Evolutionary conservation across 2,113 vertebrate species (phyloP), one percentile per base, ranked within the genome.

Genomic region (Todiramphus saurophagus): DNA sequence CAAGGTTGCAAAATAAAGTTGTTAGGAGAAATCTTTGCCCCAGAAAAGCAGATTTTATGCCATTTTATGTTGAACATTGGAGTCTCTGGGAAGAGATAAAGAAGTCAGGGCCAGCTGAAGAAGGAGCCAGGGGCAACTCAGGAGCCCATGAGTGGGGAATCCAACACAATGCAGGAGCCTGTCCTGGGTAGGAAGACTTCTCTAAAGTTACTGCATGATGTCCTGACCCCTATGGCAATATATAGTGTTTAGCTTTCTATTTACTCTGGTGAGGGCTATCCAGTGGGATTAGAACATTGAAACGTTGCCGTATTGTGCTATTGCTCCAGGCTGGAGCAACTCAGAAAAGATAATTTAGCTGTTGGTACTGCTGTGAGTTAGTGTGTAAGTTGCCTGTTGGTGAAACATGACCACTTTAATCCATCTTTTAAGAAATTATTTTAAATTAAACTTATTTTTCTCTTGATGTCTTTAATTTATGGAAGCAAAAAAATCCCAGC

Each of bases 191-290:
- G 14, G 8, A n/a, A 90, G 8, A 31, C 13, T 67, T 63, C 16
- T 73, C n/a, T 73, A 53, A 64, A n/a, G 23, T 35, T 76, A 50
- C 28, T 83, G 18, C 0, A 0, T 27, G 31, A 27, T 75, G 2
- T 59, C 31, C 37, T 75, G 75, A 51, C 46, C 31, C 15, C 41
- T 43, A 2, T 63, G 53, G 15, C 0, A 2, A 33, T 63, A 33
- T 13, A 8, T 1, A 9, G 11, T 11, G 20, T 48, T 86, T 56
- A 25, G 20, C 37, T 58, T 63, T 27, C 37, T 43, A 33, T 62
- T 83, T 48, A 21, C 31, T 37, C 27, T 55, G 35, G 9, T 81
- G 59, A 53, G 16, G 20, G 44, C 13, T 0, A 1, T 55, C 62
- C 39, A 31, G 4, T 77, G 46, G 11, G 21, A 51, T 50, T 46